Base-by-base conservation (phyloP, 2,888 invertebrate species). In the Dyspetes luteomarginatus region DNA sequence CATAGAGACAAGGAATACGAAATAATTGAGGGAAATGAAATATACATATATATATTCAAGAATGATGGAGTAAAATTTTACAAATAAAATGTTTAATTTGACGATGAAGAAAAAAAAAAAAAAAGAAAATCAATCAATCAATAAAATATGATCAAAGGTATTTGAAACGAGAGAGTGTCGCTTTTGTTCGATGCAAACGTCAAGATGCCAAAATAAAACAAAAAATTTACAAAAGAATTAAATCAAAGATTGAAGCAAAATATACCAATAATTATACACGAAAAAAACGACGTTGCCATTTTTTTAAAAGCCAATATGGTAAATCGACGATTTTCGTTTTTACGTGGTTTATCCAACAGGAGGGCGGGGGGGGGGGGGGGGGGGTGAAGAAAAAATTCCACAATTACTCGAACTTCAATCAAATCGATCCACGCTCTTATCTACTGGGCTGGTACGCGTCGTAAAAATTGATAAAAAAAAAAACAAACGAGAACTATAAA, bases 361-460 rank as follows among this genome's bases (percentile, higher is more conserved):
- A 50, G 48, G 56, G 24, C 0, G 30, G 17, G 5, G n/a, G 52
- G 43, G 28, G 22, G 43, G 26, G n/a, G 56, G 15, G 7, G 12
- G 5, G 41, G 12, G 36, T 52, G 67, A 45, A 56, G 19, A 22
- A 30, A 22, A 62, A 71, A 75, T 58, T 76, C 67, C 67, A 75
- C 78, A 79, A 75, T 68, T 74, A 81, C 55, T 81, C 64, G 78
- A 77, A 82, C 43, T 79, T 81, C 79, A 83, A 83, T 78, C 81
- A 82, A 81, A 80, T 64, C 48, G 72, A 43, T 55, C 45, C 36
- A 64, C 52, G 36, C 60, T 36, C 36, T 68, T 56, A 50, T 73
- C 64, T 15, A 48, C 28, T 43, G 71, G 19, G 45, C 19, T 22
- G 45, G 45, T 30, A 43, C 36, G n/a, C 43, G 55, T 62, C 56